A percentile compares a stretch with the other conserved stretches of the same genome.
These are phyloP conservation scores for Tipula unca DNA, from an alignment of 2,888 invertebrate genomes.

Conservation along the genomic window DNA sequence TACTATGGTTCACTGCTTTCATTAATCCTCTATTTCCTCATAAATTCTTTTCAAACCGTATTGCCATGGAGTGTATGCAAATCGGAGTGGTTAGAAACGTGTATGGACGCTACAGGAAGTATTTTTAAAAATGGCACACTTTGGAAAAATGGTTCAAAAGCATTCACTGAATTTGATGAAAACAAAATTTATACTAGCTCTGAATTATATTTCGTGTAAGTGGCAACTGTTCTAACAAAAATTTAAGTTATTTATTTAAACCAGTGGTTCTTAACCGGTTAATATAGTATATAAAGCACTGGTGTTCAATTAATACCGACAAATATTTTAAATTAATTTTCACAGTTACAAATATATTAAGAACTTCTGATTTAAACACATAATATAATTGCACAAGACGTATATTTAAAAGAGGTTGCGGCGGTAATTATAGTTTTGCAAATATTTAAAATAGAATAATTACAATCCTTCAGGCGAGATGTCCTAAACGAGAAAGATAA, in stretches of 20 bases:
- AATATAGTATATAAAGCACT: too few species aligned
- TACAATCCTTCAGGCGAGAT: conserved; percentile 38
- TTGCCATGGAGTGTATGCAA: conserved; percentile 56
- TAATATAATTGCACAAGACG: too few species aligned
- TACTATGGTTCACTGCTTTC: conserved; percentile 58
- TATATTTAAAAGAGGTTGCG: too few species aligned
- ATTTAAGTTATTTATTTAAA: neutral
- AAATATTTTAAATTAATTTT: too few species aligned
- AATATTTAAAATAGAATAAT: neutral
- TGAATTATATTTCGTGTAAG: conserved; percentile 49
- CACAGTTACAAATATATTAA: too few species aligned
- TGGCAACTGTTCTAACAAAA: conserved; percentile 22
- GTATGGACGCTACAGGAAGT: conserved; percentile 34
- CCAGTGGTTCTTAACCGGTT: neutral
- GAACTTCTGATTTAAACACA: too few species aligned
- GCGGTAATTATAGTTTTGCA: too few species aligned
- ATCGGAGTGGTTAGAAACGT: conserved; percentile 45
- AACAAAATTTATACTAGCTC: conserved; percentile 40
- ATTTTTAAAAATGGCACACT: conserved; percentile 22
- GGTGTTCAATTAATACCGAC: too few species aligned
- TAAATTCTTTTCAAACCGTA: conserved; percentile 51
- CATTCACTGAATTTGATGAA: conserved; percentile 20
- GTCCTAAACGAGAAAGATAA: conserved; percentile 45
- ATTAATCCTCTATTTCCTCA: conserved; percentile 51
- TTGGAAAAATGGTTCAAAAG: conserved; percentile 21